Base-by-base conservation (phyloP, 2,797 vertebrate genomes). In the Rhinatrema bivittatum region DNA sequence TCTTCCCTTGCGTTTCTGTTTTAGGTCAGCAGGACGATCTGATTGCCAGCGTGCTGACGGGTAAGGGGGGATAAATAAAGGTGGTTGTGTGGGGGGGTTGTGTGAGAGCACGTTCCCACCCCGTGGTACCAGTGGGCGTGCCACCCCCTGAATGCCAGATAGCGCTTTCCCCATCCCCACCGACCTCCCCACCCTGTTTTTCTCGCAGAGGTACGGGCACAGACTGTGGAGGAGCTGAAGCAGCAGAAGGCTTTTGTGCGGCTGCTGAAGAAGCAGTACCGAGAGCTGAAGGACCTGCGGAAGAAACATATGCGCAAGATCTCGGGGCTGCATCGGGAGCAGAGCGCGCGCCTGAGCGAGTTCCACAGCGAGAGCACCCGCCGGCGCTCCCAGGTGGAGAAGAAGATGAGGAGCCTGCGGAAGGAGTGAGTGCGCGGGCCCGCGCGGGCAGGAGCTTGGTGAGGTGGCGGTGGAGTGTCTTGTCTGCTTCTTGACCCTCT, bases 251-350 rank as follows among this genome's bases (percentile, higher is more conserved):
- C 38, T 18, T 86, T 86, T 7, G 9, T 65, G 37, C 94, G 92
- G 47, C 56, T 91, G 13, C 24, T 62, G 4, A 87, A 84, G 63
- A 91, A 87, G 20, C 91, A 93, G n/a, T 71, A 60, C 29, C 87
- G 89, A 25, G 91, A 95, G 7, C 49, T 91, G 16, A 81, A 85
- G 42, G 89, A 93, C 25, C 56, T 93, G 25, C 67, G 38, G 3
- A 88, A 86, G 65, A 93, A 92, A 41, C 87, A 93, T 33, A 74
- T 85, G 10, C 87, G 89, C 35, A 92, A 93, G 71, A 84, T 90
- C 1, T 80, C 73, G 27, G 60, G 79, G 14, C 50, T 85, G 29
- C 81, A 78, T 56, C 70, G 89, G 58, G 82, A 87, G 20, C 85
- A 85, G 63, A 86, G 64, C 42, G 60, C 48, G 16, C 66, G 65